A percentile compares a stretch with the other conserved stretches of the same genome.
Conservation (phyloP, 2,888 invertebrate genomes). For the Cenopis cana region DNA sequence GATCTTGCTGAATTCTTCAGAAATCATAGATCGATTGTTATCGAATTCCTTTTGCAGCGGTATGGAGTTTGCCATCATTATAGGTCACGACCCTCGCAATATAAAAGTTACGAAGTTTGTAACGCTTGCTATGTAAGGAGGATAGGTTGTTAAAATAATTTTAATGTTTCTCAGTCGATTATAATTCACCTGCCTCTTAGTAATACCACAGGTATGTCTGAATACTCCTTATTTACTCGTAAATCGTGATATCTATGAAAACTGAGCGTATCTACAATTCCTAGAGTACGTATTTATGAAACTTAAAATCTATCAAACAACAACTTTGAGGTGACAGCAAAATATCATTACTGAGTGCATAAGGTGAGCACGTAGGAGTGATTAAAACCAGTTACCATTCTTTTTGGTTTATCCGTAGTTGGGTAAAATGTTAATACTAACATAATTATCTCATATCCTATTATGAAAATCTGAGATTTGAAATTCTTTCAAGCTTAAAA, state of each 20-base stretch:
- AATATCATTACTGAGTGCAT: too few species aligned
- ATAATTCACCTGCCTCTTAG: background rate
- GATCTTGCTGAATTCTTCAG: constrained; percentile 44
- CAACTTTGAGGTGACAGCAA: too few species aligned
- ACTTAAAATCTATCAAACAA: too few species aligned
- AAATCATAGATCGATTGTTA: constrained; percentile 52
- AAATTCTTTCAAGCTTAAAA: too few species aligned
- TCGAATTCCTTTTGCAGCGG: constrained; percentile 53
- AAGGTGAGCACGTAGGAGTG: too few species aligned
- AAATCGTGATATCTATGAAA: background rate
- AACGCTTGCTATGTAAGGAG: constrained; percentile 3
- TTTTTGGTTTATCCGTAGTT: too few species aligned
- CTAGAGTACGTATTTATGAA: too few species aligned
- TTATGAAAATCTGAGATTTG: too few species aligned
- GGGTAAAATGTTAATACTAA: too few species aligned
- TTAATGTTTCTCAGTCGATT: background rate
- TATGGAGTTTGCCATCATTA: constrained; percentile 47
- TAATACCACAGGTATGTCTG: background rate
- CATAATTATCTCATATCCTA: too few species aligned
- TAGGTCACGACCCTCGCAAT: constrained; percentile 45
- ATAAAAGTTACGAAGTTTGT: constrained; percentile 31
- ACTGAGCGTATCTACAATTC: too few species aligned
- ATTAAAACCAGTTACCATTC: too few species aligned
- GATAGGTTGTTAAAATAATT: background rate
- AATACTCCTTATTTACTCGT: background rate